Percentiles rank a stretch among this genome's conserved stretches.
Conservation (phyloP, 2,797 vertebrate genomes). For the Protosalanx chinensis region DNA sequence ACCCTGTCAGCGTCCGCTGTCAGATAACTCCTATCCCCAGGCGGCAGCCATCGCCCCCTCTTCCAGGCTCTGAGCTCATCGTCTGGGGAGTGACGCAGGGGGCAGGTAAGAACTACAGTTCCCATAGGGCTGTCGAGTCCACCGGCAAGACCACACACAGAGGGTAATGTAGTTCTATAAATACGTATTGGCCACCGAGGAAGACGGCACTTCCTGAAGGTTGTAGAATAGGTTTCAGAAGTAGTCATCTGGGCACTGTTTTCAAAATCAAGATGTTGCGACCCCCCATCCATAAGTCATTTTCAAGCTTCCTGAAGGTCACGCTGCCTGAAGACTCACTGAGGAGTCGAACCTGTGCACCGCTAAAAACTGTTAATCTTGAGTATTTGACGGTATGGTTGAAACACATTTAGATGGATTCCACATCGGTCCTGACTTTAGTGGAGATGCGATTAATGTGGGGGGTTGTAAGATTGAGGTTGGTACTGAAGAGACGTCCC, state of each 20-base stretch:
- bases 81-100: conserved; percentile 34
- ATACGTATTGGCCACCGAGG: neutral
- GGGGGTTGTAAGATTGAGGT: neutral
- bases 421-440: conserved; percentile 10
- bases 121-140: conserved; percentile 17
- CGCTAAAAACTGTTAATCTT: conserved; percentile 4
- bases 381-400: neutral
- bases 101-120: conserved; percentile 35
- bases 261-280: no score
- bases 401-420: neutral
- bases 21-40: neutral
- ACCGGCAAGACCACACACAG: conserved; percentile 2
- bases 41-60: conserved; percentile 10
- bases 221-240: no score
- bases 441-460: conserved; percentile 6
- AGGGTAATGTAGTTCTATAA: neutral
- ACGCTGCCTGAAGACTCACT: conserved; percentile 11
- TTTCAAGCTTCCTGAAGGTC: neutral
- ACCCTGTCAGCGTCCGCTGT: neutral
- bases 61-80: conserved; percentile 22
- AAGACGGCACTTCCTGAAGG: neutral
- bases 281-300: no score
- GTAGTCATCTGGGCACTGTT: no score
- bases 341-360: conserved; percentile 14
- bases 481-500: neutral